Evolutionary conservation across 2,797 vertebrate species (phyloP).

Genomic region (Mastacembelus armatus): DNA sequence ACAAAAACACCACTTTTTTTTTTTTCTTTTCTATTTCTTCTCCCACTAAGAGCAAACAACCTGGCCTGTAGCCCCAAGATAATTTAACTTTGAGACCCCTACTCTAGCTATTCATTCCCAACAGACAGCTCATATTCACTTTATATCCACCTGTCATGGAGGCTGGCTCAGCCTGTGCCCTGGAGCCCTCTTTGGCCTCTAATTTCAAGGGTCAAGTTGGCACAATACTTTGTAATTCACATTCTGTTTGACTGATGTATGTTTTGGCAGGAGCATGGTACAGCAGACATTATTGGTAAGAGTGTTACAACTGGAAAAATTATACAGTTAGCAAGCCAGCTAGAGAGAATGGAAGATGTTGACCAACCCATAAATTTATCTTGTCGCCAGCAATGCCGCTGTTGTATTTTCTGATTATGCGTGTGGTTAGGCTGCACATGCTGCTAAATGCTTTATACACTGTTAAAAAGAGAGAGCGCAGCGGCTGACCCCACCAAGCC

Average conservation of each 20-base stretch:
- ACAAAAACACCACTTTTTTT: neutral
- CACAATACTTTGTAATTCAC: constrained; percentile 40
- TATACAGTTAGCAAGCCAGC: constrained; percentile 29
- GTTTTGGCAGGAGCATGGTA: constrained; percentile 37
- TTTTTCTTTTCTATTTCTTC: too few relatives aligned
- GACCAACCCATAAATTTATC: constrained; percentile 29
- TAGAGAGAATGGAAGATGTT: constrained; percentile 9
- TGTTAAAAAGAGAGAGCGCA: constrained; percentile 8
- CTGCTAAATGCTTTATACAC: constrained; percentile 18
- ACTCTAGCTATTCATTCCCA: constrained; percentile 22
- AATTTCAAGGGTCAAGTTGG: constrained; percentile 59
- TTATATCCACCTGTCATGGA: constrained; percentile 62
- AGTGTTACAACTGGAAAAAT: constrained; percentile 41
- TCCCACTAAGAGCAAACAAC: neutral
- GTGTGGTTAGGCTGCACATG: constrained; percentile 14
- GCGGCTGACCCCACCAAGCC: neutral
- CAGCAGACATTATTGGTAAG: constrained; percentile 29
- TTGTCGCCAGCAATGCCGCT: constrained; percentile 26
- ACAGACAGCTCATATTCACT: constrained; percentile 38
- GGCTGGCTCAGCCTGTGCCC: constrained; percentile 34
- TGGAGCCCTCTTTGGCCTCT: constrained; percentile 35
- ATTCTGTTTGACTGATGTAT: constrained; percentile 45
- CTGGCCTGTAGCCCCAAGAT: neutral
- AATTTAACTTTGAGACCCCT: constrained; percentile 34
- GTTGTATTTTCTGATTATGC: constrained; percentile 36